Evolutionary conservation across 2,797 vertebrate species (phyloP), one percentile per base, ranked within the genome.

Genomic region (Myotis pilosus): DNA sequence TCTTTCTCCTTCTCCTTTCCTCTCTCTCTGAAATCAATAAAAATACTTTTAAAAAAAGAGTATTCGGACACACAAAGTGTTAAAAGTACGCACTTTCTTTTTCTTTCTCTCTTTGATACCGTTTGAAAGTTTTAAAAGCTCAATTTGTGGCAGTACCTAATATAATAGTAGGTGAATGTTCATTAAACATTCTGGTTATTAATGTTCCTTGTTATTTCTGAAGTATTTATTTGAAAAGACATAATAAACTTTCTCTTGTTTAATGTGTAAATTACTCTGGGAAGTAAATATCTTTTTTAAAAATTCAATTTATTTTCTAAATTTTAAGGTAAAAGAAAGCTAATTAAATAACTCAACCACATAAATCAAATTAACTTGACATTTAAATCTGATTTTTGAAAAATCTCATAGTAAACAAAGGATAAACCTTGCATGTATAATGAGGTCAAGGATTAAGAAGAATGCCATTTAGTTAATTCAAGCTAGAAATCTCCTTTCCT

Each of bases 261-360:
- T 91, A 88, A 22, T 41, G 1, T 89, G 19, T 41, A 60, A 95
- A 89, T 36, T 72, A 55, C 12, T 82, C 74, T 78, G 94, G 76
- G 38, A 80, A 93, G 86, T 53, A 95, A 90, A 84, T 87, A 41
- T 25, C 9, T 51, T 68, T 75, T 92, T 88, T 60, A 49, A 44
- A 94, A 91, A 96, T 92, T 95, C 38, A 88, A 96, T 93, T 96
- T 93, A 38, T 80, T 66, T 83, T 80, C 80, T 83, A 92, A 94
- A 87, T 78, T 96, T 91, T 83, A 82, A 80, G 19, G 80, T 94
- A 71, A 88, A 94, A 81, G 49, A 91, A 78, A 91, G 44, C 38
- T 96, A 97, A 97, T 92, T 89, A 96, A 97, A 89, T 86, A 93
- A 71, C 57, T 96, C 89, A 95, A 83, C 87, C 95, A 92, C 92